A percentile compares a stretch with the other conserved stretches of the same genome.
These are phyloP conservation scores for Cherax destructor DNA, from an alignment of 1,140 invertebrate genomes.

Conservation along the genomic window DNA sequence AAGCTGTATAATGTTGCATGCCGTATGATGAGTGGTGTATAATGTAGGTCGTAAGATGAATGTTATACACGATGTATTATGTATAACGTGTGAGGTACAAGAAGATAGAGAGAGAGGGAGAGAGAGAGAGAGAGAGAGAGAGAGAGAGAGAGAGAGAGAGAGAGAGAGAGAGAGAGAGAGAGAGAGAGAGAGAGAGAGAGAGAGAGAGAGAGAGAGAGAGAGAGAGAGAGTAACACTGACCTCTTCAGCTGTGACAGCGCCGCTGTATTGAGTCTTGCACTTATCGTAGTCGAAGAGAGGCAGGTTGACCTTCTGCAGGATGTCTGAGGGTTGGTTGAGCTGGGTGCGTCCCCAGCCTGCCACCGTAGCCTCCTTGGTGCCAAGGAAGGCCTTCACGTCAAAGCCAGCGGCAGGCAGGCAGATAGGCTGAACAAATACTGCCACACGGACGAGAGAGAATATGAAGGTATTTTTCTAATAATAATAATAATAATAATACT, in stretches of 20 bases:
- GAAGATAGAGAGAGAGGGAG: not conserved
- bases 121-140: not conserved
- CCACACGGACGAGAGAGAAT: not conserved
- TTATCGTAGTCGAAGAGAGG: constrained; percentile 7
- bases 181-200: not conserved
- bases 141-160: not conserved
- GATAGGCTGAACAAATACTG: constrained; percentile 3
- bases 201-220: too few species aligned
- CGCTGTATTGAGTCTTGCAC: not conserved
- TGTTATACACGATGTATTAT: too few species aligned
- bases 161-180: too few species aligned
- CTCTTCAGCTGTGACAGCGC: not conserved
- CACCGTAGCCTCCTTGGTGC: not conserved
- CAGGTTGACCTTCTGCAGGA: not conserved
- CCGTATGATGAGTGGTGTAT: too few species aligned
- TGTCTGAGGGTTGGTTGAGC: not conserved
- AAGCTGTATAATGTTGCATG: too few species aligned
- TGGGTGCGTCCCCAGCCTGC: constrained; percentile 32
- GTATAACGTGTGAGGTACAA: too few species aligned
- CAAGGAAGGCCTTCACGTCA: not conserved
- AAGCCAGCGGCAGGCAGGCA: constrained; percentile 25
- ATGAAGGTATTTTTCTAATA: not conserved
- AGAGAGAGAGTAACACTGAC: not conserved
- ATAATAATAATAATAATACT: too few species aligned
- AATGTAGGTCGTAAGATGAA: too few species aligned